A percentile compares a stretch with the other conserved stretches of the same genome.
These are phyloP conservation scores for Homarus gammarus DNA, from an alignment of 2,888 invertebrate genomes.

Conservation along the genomic window DNA sequence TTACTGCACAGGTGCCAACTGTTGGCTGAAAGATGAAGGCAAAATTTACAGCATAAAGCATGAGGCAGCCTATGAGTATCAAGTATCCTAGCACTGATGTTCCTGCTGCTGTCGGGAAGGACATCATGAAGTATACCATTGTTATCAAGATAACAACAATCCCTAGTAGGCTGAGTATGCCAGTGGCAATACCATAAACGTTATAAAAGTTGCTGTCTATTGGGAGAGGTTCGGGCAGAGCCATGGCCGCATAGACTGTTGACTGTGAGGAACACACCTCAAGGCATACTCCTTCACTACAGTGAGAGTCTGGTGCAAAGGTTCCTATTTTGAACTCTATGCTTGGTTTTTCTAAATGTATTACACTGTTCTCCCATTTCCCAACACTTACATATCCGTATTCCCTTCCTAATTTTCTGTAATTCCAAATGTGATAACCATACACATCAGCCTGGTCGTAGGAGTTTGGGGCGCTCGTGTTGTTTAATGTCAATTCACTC, in stretches of 20 bases:
- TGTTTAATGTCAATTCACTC: slow-evolving; percentile 63
- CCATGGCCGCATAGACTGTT: slow-evolving; percentile 73
- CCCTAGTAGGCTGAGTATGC: slow-evolving; percentile 79
- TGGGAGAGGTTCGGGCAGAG: slow-evolving; percentile 73
- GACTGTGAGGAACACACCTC: slow-evolving; percentile 76
- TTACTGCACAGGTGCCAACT: slow-evolving; percentile 79
- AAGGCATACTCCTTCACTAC: slow-evolving; percentile 76
- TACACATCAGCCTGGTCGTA: slow-evolving; percentile 60
- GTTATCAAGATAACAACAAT: slow-evolving; percentile 79
- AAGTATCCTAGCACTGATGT: slow-evolving; percentile 80
- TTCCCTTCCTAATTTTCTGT: slow-evolving; percentile 67
- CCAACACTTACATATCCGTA: slow-evolving; percentile 74
- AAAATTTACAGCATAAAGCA: slow-evolving; percentile 79
- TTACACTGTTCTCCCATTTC: slow-evolving; percentile 76
- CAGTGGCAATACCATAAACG: slow-evolving; percentile 79
- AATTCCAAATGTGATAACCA: slow-evolving; percentile 74
- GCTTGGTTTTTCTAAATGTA: slow-evolving; percentile 75
- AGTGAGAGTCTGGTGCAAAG: slow-evolving; percentile 75
- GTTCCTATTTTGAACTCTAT: slow-evolving; percentile 71
- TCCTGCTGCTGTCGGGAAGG: slow-evolving; percentile 77
- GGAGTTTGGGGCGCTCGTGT: slow-evolving; percentile 50
- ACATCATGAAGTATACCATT: slow-evolving; percentile 79
- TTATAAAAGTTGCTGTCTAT: slow-evolving; percentile 78
- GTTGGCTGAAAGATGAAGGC: slow-evolving; percentile 80
- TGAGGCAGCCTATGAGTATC: slow-evolving; percentile 79